phyloP scores from a whole-genome alignment of 1,140 invertebrate species.

The Ceratitis capitata region DNA sequence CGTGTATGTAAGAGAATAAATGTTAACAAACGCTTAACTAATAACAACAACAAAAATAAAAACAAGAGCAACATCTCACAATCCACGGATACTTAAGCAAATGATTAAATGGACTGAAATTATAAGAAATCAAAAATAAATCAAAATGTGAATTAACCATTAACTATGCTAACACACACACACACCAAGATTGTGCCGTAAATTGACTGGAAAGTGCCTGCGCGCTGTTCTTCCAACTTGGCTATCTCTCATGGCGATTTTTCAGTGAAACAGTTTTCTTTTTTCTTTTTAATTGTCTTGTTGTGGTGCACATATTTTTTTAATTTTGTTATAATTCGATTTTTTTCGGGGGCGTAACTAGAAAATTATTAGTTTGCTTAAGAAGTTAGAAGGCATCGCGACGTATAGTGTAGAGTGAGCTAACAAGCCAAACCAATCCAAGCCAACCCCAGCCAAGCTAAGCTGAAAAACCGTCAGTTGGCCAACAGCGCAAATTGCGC shows the following conservation, averaged over 20 bases:
- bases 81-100: constrained; percentile 36
- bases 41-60: background rate
- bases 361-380: constrained; percentile 47
- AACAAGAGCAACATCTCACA: background rate
- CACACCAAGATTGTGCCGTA: background rate
- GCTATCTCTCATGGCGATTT: constrained; percentile 3
- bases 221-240: background rate
- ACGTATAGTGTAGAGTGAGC: background rate
- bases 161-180: background rate
- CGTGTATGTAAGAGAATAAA: too few species aligned
- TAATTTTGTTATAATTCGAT: constrained; percentile 14
- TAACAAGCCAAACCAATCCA: background rate
- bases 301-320: constrained; percentile 13
- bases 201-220: constrained; percentile 1
- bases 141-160: constrained; percentile 5
- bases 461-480: background rate
- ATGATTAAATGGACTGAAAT: constrained; percentile 32
- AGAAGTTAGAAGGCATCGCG: constrained; percentile 31
- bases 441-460: background rate
- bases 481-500: background rate
- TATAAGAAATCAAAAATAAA: constrained; percentile 35
- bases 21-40: background rate
- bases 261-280: background rate
- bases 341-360: constrained; percentile 45
- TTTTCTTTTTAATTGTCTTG: background rate